Conservation (phyloP, 1,140 invertebrate genomes). For the Yoshiicerus persimilis region DNA sequence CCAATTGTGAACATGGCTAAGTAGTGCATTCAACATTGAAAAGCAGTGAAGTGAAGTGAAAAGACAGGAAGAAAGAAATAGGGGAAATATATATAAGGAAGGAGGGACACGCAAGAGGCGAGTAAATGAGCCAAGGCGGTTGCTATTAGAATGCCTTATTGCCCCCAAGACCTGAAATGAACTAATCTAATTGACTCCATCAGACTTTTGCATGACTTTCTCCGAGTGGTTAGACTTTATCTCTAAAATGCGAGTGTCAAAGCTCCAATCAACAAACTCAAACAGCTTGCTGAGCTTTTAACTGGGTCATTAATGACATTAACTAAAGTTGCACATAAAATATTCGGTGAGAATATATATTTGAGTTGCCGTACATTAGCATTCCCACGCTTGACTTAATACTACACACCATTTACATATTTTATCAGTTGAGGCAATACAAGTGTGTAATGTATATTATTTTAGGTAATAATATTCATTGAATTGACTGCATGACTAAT, state of each 20-base stretch:
- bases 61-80: neutral
- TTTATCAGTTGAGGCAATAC: neutral
- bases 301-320: conserved; percentile 14
- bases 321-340: neutral
- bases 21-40: neutral
- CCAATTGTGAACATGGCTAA: neutral
- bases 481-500: neutral
- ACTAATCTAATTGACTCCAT: conserved; percentile 28
- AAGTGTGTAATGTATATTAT: neutral
- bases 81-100: neutral
- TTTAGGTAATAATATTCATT: neutral
- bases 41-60: neutral
- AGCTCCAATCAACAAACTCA: conserved; percentile 16
- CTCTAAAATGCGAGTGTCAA: neutral
- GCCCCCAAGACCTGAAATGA: conserved; percentile 1
- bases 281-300: conserved; percentile 11
- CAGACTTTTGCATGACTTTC: conserved; percentile 19
- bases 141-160: conserved; percentile 8
- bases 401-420: neutral
- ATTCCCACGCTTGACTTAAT: neutral
- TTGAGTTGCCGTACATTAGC: neutral
- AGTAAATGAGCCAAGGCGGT: neutral
- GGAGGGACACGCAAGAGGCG: neutral
- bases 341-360: neutral
- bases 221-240: neutral